Evolutionary conservation across 2,888 invertebrate genomes (phyloP).

Genomic region (Erebia palarica): DNA sequence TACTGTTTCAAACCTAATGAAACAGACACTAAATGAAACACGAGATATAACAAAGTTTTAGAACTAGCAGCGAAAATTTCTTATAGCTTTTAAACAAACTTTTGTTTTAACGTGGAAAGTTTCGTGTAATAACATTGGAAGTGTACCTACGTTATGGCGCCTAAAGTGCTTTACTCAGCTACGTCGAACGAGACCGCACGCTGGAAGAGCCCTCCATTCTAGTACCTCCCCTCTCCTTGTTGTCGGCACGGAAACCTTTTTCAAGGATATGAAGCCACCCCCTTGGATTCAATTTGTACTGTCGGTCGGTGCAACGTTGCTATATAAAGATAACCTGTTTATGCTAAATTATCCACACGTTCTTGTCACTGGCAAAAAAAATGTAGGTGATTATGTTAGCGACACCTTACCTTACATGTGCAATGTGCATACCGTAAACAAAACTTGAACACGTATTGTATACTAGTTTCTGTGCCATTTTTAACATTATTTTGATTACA

Average conservation of each 20-base stretch:
- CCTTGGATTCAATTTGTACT: constrained; percentile 43
- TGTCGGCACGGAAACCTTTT: constrained; percentile 42
- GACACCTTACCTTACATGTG: neutral
- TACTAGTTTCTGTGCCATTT: neutral
- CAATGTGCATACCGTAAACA: constrained; percentile 1
- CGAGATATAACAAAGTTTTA: neutral
- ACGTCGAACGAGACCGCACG: constrained; percentile 53
- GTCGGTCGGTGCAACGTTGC: constrained; percentile 39
- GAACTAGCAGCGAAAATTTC: constrained; percentile 5
- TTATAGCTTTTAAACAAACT: constrained; percentile 19
- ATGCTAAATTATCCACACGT: neutral
- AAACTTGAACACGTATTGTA: neutral
- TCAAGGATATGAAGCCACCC: constrained; percentile 41
- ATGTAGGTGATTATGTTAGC: neutral
- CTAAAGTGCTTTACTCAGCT: constrained; percentile 48
- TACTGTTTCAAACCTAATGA: neutral
- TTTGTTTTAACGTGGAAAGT: constrained; percentile 28
- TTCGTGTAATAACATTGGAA: constrained; percentile 27
- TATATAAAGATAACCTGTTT: constrained; percentile 15
- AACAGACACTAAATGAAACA: neutral
- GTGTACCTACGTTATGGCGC: constrained; percentile 29
- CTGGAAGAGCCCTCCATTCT: constrained; percentile 56
- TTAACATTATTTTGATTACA: neutral
- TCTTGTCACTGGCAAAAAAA: neutral
- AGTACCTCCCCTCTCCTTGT: constrained; percentile 44